Evolutionary conservation across 2,113 vertebrate species (phyloP), one percentile per base, ranked within the genome.

Genomic region (Garra rufa): DNA sequence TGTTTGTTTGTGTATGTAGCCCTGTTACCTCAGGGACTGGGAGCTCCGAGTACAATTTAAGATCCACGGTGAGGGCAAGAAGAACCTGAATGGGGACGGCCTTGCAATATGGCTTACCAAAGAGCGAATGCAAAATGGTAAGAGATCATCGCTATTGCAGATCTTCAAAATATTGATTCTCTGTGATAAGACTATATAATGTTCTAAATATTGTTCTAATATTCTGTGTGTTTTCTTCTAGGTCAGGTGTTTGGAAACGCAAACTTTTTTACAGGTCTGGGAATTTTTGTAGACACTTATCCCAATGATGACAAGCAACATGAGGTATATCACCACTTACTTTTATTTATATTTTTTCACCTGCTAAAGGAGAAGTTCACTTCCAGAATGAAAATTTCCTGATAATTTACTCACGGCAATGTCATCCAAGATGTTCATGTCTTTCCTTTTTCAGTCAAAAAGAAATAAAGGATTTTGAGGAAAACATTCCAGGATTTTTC

Each of bases 181-280:
- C 6, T 0, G n/a, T 48, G 8, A 50, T 44, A 50, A 10, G 9
- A 28, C 46, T 55, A 19, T 44, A 6, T n/a, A 34, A 75, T 41
- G 13, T 3, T n/a, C n/a, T n/a, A n/a, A n/a, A n/a, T n/a, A n/a
- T n/a, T n/a, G n/a, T n/a, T n/a, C n/a, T n/a, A n/a, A n/a, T n/a
- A n/a, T n/a, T 74, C 0, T 9, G 3, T 81, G 38, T 65, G 8
- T 14, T 83, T 61, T 84, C 52, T 88, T 88, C 70, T 89, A 99
- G 98, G 98, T 48, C 95, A 96, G 4, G 98, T 97, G 43, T 99
- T 99, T 87, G 98, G 98, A 24, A 99, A 95, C 94, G 95, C 95
- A 91, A 96, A 99, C 92, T 92, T 94, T 78, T 99, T 99, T 90
- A 90, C 95, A 79, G 97, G 98, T 50, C 93, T 99, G 81, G 98